These are phyloP conservation scores for Dorcus parallelipipedus DNA, from an alignment of 2,888 invertebrate genomes.

Conservation along the genomic window DNA sequence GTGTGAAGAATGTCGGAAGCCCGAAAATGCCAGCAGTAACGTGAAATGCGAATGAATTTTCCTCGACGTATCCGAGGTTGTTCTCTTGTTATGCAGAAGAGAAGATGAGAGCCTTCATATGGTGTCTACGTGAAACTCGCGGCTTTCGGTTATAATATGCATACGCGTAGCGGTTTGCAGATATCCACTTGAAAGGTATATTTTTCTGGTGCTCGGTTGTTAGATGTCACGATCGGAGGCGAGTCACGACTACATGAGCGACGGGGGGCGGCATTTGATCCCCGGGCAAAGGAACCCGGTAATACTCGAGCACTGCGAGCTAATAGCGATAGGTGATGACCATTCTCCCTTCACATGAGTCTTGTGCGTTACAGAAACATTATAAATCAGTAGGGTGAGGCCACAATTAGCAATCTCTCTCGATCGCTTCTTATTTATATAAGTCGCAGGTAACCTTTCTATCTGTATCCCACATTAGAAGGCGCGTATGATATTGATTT, in stretches of 20 bases:
- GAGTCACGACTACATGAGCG: constrained; percentile 44
- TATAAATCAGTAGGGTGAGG: constrained; percentile 19
- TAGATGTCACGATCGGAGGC: constrained; percentile 44
- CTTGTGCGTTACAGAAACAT: constrained; percentile 28
- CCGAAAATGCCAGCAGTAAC: no score
- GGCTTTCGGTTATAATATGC: constrained; percentile 6
- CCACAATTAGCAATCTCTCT: constrained; percentile 18
- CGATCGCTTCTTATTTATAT: constrained; percentile 10
- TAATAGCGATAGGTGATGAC: constrained; percentile 39
- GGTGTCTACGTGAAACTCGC: neutral
- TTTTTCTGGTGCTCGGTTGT: constrained; percentile 29
- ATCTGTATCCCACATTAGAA: no score
- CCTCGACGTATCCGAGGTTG: no score
- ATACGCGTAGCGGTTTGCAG: constrained; percentile 37
- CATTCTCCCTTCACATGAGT: constrained; percentile 30
- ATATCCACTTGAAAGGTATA: constrained; percentile 40
- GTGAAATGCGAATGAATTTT: no score
- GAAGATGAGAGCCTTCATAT: neutral
- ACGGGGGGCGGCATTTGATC: constrained; percentile 27
- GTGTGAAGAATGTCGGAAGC: no score
- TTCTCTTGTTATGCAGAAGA: no score
- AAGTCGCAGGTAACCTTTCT: no score
- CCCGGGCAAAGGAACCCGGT: constrained; percentile 35
- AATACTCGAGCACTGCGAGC: constrained; percentile 34
- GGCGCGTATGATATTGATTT: no score